Percentiles rank a stretch among this genome's conserved stretches.
Conservation (phyloP, 2,888 invertebrate genomes). For the Byasa hedistus region DNA sequence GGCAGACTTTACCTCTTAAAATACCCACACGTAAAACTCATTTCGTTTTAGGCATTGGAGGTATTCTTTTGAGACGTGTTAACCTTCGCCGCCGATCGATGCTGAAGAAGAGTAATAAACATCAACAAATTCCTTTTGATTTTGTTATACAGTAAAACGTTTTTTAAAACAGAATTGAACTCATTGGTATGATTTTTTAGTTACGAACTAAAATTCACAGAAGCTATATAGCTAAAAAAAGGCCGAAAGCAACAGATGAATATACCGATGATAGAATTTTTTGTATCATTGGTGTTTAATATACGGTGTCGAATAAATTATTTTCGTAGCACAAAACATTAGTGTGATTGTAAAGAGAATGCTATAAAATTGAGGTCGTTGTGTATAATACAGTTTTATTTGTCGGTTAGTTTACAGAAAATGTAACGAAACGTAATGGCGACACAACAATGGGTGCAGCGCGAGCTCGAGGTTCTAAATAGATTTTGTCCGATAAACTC, state of each 20-base stretch:
- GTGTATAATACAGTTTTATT: slow-evolving; percentile 55
- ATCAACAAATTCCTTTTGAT: background rate
- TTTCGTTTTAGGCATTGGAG: slow-evolving; percentile 48
- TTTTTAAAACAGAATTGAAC: too few species aligned
- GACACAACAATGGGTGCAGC: slow-evolving; percentile 68
- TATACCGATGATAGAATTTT: too few species aligned
- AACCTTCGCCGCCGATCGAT: slow-evolving; percentile 16
- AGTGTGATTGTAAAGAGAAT: slow-evolving; percentile 40
- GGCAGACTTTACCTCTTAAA: slow-evolving; percentile 50
- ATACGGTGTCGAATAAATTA: background rate
- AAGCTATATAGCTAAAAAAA: too few species aligned
- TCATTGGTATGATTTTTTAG: too few species aligned
- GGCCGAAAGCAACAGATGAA: too few species aligned
- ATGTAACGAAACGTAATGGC: slow-evolving; percentile 51
- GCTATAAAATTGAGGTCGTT: slow-evolving; percentile 55
- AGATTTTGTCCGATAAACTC: slow-evolving; percentile 67
- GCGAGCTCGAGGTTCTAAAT: slow-evolving; percentile 51
- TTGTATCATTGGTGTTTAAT: background rate
- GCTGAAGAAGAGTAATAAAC: slow-evolving; percentile 6
- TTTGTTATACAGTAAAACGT: background rate
- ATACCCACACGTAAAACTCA: slow-evolving; percentile 59
- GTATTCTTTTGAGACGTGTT: slow-evolving; percentile 32
- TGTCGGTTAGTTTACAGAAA: slow-evolving; percentile 59
- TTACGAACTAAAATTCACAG: too few species aligned
- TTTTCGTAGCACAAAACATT: background rate